These are phyloP conservation scores for Eupithecia abbreviata DNA, from an alignment of 2,888 invertebrate genomes.

Conservation along the genomic window DNA sequence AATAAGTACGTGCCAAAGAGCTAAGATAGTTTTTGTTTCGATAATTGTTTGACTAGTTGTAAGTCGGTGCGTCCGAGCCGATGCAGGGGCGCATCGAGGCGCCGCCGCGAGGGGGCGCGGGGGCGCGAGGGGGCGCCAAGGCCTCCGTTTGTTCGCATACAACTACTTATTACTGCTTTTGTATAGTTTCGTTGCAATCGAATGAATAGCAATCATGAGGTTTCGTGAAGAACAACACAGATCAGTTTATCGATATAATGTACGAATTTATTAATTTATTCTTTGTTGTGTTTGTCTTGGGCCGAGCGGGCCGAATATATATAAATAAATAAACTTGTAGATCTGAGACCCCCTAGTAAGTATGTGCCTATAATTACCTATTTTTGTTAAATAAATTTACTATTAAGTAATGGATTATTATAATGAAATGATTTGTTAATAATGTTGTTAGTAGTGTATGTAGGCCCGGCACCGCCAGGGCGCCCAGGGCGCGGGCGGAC, in stretches of 20 bases:
- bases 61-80: slow-evolving; percentile 1
- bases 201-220: not conserved
- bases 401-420: slow-evolving; percentile 18
- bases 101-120: not conserved
- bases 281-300: slow-evolving; percentile 30
- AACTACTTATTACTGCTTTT: not conserved
- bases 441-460: slow-evolving; percentile 18
- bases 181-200: not conserved
- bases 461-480: no score
- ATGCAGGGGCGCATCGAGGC: not conserved
- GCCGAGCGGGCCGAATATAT: not conserved
- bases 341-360: slow-evolving; percentile 41
- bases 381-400: slow-evolving; percentile 20
- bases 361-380: slow-evolving; percentile 11
- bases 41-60: not conserved
- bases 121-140: not conserved
- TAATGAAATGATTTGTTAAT: not conserved
- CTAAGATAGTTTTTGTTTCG: slow-evolving; percentile 7
- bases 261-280: slow-evolving; percentile 20
- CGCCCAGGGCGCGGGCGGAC: no score
- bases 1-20: slow-evolving; percentile 12
- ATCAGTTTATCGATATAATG: slow-evolving; percentile 11
- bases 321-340: slow-evolving; percentile 34
- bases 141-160: slow-evolving; percentile 3
- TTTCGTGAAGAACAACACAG: slow-evolving; percentile 24